A percentile compares a stretch with the other conserved stretches of the same genome.
Evolutionary conservation across 2,888 invertebrate genomes (phyloP).

Genomic region (Nemapogon koenigi): DNA sequence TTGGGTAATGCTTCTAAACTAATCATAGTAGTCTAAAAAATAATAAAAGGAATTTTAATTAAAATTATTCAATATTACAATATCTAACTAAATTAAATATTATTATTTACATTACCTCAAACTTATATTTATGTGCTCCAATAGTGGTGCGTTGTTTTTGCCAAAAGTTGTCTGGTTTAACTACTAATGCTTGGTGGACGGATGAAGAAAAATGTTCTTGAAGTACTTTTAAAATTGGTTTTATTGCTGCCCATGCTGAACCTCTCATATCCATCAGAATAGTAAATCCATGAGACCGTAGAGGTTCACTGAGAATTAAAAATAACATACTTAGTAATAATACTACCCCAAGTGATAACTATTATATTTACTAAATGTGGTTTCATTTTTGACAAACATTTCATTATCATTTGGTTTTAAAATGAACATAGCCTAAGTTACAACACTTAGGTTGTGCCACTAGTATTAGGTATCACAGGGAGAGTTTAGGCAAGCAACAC

Average conservation of each 20-base stretch:
- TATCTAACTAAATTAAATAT: slow-evolving; percentile 1
- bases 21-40: slow-evolving; percentile 87
- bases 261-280: slow-evolving; percentile 98
- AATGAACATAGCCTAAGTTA: no score
- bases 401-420: no score
- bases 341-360: no score
- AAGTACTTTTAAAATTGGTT: slow-evolving; percentile 95
- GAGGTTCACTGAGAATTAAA: slow-evolving; percentile 77
- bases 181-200: slow-evolving; percentile 94
- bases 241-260: slow-evolving; percentile 94
- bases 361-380: no score
- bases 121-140: slow-evolving; percentile 98
- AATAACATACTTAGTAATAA: slow-evolving; percentile 1
- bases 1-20: slow-evolving; percentile 94
- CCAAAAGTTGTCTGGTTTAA: slow-evolving; percentile 99
- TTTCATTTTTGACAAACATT: no score
- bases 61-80: background rate
- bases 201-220: slow-evolving; percentile 95
- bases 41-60: slow-evolving; percentile 13
- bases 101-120: slow-evolving; percentile 79
- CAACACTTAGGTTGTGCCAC: no score
- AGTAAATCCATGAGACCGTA: slow-evolving; percentile 88
- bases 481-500: no score
- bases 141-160: slow-evolving; percentile 98
- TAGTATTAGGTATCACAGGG: no score